Evolutionary conservation across 2,797 vertebrate species (phyloP).

Genomic region (Rhinichthys osculus): DNA sequence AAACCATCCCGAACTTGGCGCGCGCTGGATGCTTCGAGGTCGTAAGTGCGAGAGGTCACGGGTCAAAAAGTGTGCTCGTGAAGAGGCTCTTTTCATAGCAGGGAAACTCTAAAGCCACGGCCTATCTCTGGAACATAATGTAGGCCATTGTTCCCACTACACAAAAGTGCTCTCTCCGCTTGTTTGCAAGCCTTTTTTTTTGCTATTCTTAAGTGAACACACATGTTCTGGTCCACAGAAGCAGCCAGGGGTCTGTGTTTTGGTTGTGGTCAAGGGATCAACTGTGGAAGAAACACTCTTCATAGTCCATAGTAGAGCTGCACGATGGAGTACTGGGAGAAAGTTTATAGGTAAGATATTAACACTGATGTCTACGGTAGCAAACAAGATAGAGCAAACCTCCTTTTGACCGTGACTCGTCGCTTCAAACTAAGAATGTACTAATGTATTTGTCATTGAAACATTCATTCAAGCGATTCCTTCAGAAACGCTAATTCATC

Average conservation of each 20-base stretch:
- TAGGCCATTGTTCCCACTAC: slow-evolving; percentile 76
- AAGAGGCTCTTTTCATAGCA: slow-evolving; percentile 65
- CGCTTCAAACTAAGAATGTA: too few species aligned
- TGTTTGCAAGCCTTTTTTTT: slow-evolving; percentile 12
- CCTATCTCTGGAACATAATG: slow-evolving; percentile 74
- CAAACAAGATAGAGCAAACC: background rate
- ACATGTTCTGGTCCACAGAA: slow-evolving; percentile 21
- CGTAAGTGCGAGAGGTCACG: slow-evolving; percentile 64
- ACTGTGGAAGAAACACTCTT: background rate
- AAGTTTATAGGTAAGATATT: background rate
- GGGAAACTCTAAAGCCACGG: slow-evolving; percentile 75
- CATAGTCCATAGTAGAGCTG: background rate
- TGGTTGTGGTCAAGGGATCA: slow-evolving; percentile 27
- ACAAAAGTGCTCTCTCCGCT: slow-evolving; percentile 77
- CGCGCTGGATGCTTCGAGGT: slow-evolving; percentile 19
- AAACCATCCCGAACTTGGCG: slow-evolving; percentile 16
- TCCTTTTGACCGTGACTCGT: background rate
- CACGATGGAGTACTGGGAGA: background rate
- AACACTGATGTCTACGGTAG: background rate
- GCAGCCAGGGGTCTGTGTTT: slow-evolving; percentile 4
- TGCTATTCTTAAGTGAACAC: slow-evolving; percentile 40
- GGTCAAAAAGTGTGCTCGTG: slow-evolving; percentile 63
- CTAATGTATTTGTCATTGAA: background rate
- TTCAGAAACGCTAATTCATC: too few species aligned
- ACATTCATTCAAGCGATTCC: background rate